Evolutionary conservation across 35 echinoderm and acorn worm species (phyloP).

Genomic region (Hemicentrotus pulcherrimus): DNA sequence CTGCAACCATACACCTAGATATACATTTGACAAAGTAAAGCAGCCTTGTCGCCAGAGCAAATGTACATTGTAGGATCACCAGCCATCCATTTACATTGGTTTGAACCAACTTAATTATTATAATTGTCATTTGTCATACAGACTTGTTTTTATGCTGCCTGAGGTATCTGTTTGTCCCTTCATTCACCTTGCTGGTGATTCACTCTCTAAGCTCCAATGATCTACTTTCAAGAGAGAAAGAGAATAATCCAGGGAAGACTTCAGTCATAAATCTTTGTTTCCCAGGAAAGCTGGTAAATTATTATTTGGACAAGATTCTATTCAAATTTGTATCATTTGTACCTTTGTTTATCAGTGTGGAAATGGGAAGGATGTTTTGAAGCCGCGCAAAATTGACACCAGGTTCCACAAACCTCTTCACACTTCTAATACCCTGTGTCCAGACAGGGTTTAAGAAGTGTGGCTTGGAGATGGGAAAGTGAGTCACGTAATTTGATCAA

Average conservation of each 20-base stretch:
- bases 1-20: too few species aligned
- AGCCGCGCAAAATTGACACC: not conserved
- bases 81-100: not conserved
- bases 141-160: not conserved
- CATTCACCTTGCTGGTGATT: not conserved
- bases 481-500: slow-evolving; percentile 30
- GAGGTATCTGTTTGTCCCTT: not conserved
- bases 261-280: not conserved
- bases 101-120: too few species aligned
- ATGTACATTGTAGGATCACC: too few species aligned
- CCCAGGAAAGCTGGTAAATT: not conserved
- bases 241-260: not conserved
- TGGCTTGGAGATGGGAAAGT: not conserved
- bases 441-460: slow-evolving; percentile 1
- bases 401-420: not conserved
- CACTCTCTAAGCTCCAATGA: not conserved
- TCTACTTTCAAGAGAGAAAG: not conserved
- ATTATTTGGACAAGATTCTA: not conserved
- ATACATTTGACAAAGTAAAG: too few species aligned
- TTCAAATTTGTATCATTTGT: not conserved
- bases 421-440: not conserved
- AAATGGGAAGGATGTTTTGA: not conserved
- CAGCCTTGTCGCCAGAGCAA: too few species aligned
- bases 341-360: not conserved
- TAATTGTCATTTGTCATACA: too few species aligned